Conservation (phyloP, 2,113 vertebrate genomes). For the Macaca mulatta region DNA sequence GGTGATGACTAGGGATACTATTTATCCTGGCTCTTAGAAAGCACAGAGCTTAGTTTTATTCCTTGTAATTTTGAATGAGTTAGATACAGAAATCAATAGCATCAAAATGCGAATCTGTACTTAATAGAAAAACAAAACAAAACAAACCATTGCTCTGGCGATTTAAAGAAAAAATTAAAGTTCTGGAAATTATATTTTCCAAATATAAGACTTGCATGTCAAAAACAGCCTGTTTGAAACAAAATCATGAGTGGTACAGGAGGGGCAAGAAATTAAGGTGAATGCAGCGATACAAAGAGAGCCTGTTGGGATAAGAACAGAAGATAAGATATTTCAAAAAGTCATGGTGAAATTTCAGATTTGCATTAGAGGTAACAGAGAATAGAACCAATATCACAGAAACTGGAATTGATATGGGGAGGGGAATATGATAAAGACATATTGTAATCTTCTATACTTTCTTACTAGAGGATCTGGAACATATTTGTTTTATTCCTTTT, state of each 20-base stretch:
- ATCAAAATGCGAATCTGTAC: not conserved
- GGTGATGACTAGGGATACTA: too few species aligned
- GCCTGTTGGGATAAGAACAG: not conserved
- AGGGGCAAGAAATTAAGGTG: not conserved
- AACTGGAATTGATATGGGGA: not conserved
- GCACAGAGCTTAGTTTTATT: not conserved
- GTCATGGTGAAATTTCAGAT: not conserved
- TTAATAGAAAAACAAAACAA: not conserved
- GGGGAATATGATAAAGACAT: not conserved
- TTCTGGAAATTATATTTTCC: not conserved
- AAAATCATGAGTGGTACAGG: not conserved
- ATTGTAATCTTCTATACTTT: not conserved
- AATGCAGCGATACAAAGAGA: not conserved
- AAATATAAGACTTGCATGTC: not conserved
- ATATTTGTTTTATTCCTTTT: not conserved
- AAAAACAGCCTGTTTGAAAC: not conserved
- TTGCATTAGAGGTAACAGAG: not conserved
- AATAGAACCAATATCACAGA: not conserved
- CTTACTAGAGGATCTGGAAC: not conserved
- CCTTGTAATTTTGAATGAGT: not conserved
- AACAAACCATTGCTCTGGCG: not conserved
- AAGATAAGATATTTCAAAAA: not conserved
- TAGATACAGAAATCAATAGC: not conserved
- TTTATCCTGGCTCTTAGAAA: not conserved
- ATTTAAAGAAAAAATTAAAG: not conserved